Conservation (phyloP, 1,140 invertebrate genomes). For the Drosophila equinoxialis region DNA sequence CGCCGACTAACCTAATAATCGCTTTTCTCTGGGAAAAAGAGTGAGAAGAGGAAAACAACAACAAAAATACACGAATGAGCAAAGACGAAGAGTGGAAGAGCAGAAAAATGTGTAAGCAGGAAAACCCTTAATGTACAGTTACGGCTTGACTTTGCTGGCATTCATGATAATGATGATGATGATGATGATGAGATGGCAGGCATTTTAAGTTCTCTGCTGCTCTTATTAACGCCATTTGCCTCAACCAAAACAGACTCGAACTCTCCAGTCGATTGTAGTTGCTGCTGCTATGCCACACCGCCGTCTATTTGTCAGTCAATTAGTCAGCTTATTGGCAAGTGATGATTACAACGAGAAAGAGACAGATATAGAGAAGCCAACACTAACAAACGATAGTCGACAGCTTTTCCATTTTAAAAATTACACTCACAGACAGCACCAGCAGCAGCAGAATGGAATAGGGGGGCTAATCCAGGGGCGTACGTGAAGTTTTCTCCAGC, state of each 20-base stretch:
- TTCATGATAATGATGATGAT: constrained; percentile 7
- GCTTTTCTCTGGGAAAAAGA: constrained; percentile 35
- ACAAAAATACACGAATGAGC: too few relatives aligned
- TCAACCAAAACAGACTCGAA: constrained; percentile 11
- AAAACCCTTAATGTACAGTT: constrained; percentile 60
- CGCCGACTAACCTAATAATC: constrained; percentile 54
- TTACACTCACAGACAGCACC: constrained; percentile 46
- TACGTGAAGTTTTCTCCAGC: neutral
- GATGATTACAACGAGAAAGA: constrained; percentile 71
- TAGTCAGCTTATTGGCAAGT: constrained; percentile 81
- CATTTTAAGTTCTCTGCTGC: constrained; percentile 61
- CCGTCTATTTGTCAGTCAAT: constrained; percentile 79
- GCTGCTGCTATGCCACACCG: constrained; percentile 49
- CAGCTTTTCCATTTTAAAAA: constrained; percentile 80
- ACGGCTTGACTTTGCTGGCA: constrained; percentile 19
- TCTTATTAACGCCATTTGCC: constrained; percentile 65
- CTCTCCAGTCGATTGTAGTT: constrained; percentile 32
- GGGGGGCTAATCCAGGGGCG: neutral
- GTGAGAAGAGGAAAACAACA: too few relatives aligned
- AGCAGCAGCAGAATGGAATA: constrained; percentile 10
- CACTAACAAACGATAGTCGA: constrained; percentile 46
- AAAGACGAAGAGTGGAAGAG: constrained; percentile 21
- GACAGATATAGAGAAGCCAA: constrained; percentile 48
- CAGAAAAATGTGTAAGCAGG: constrained; percentile 41
- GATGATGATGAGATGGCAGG: constrained; percentile 26